Evolutionary conservation across 2,113 vertebrate species (phyloP).

Genomic region (Formicarius rufipectus): DNA sequence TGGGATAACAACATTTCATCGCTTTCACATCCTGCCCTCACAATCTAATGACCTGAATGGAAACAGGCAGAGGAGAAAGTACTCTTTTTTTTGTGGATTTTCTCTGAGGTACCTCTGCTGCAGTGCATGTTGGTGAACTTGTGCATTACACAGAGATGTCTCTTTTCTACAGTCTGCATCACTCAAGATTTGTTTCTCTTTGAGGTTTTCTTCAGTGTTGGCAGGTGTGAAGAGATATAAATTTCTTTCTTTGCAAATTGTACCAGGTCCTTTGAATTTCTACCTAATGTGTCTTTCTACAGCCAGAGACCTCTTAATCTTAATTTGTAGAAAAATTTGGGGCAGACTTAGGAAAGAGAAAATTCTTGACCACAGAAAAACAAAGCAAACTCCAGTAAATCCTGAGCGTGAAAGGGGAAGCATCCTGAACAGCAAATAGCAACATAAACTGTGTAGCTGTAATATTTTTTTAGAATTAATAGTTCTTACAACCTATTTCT

Average conservation of each 20-base stretch:
- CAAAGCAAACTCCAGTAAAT: neutral
- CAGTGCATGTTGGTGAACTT: neutral
- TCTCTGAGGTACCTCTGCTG: neutral
- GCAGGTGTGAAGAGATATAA: neutral
- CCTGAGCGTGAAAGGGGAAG: neutral
- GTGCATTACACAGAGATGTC: neutral
- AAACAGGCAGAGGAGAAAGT: neutral
- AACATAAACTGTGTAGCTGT: neutral
- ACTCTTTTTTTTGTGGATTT: neutral
- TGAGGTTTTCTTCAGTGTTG: neutral
- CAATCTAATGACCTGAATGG: neutral
- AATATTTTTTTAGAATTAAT: neutral
- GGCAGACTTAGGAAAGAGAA: neutral
- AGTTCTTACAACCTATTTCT: neutral
- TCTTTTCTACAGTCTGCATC: neutral
- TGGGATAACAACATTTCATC: neutral
- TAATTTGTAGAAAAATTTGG: neutral
- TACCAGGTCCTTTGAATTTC: neutral
- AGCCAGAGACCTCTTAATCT: neutral
- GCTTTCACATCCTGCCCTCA: neutral
- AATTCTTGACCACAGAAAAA: neutral
- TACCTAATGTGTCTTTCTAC: neutral
- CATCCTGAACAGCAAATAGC: neutral
- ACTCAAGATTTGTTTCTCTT: neutral
- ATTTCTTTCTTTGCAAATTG: neutral